phyloP scores from a whole-genome alignment of 2,797 vertebrate genomes.

The Falco novaeseelandiae region DNA sequence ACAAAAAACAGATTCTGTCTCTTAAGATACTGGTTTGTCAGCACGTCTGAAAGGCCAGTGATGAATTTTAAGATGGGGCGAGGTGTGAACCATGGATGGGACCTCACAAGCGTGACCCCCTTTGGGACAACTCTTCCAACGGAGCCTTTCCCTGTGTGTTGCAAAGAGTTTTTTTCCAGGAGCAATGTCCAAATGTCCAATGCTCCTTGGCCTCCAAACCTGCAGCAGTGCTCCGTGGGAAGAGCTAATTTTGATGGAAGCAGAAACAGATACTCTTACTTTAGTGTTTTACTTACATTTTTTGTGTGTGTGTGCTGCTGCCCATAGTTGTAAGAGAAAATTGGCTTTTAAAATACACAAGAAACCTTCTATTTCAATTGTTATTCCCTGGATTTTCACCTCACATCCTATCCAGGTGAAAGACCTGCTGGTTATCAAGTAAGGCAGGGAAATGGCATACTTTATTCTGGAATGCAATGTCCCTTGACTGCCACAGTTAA shows the following conservation, averaged over 20 bases:
- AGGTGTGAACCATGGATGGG: accelerated
- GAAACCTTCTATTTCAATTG: not conserved
- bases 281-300: not conserved
- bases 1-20: not conserved
- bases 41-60: not conserved
- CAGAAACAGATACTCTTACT: too few relatives aligned
- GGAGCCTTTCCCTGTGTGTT: accelerated
- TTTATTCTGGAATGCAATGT: not conserved
- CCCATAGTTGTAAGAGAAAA: not conserved
- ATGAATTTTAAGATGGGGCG: accelerated
- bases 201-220: not conserved
- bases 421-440: not conserved
- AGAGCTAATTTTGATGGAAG: accelerated
- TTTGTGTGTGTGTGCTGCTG: not conserved
- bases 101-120: not conserved
- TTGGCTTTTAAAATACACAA: not conserved
- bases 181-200: not conserved
- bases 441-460: not conserved
- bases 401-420: not conserved
- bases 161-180: accelerated
- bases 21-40: not conserved
- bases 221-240: not conserved
- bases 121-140: accelerated
- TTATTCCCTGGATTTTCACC: not conserved
- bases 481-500: not conserved